A percentile compares a stretch with the other conserved stretches of the same genome.
Conservation (phyloP, 1,140 invertebrate species). For the Cydia splendana region DNA sequence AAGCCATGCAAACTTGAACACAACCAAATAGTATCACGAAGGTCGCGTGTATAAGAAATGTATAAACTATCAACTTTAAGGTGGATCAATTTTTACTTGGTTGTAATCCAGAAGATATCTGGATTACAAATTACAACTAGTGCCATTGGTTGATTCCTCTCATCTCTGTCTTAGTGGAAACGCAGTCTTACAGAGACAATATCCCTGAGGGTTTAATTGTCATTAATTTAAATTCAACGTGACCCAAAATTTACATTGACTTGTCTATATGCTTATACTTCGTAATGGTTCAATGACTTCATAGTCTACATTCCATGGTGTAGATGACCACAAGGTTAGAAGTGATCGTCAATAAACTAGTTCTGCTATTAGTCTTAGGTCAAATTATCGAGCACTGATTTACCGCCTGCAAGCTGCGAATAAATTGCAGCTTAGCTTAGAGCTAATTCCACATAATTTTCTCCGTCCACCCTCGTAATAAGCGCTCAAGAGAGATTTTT, state of each 20-base stretch:
- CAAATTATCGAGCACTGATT: constrained; percentile 6
- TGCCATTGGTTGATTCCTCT: no score
- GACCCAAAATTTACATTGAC: not conserved
- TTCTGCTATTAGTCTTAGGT: not conserved
- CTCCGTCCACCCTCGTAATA: constrained; percentile 3
- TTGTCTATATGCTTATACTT: not conserved
- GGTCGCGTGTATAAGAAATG: not conserved
- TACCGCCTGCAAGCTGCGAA: not conserved
- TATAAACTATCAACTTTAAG: not conserved
- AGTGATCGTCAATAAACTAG: constrained; percentile 6
- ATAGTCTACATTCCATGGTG: not conserved
- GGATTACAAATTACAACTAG: no score
- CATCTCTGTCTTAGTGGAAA: no score
- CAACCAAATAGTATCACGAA: not conserved
- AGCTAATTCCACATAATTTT: not conserved
- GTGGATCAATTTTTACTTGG: no score
- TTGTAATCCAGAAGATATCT: no score
- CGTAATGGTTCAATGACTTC: not conserved
- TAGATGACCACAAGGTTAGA: not conserved
- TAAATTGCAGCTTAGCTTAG: constrained; percentile 2
- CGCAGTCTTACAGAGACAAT: no score
- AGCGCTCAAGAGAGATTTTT: constrained; percentile 6
- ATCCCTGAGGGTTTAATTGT: not conserved
- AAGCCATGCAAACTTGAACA: not conserved
- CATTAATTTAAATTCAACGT: not conserved